Base-by-base conservation (phyloP, 2,113 vertebrate species). In the Baryphthengus martii region DNA sequence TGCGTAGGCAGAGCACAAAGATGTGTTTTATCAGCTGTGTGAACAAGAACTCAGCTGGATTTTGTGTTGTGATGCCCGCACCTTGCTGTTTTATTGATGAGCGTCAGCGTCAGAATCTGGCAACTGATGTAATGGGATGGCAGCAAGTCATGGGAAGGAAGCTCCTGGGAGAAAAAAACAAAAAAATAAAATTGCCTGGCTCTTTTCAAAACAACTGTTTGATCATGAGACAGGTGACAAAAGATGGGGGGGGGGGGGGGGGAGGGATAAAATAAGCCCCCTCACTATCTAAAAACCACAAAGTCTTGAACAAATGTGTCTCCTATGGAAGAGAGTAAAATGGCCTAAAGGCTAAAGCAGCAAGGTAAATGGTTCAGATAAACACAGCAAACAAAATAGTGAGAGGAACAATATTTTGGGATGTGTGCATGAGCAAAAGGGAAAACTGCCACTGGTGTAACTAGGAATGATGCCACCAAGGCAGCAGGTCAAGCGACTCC, bases 161-260 rank as follows among this genome's bases (percentile, higher is more conserved):
- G n/a, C 39, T 17, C 49, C 33, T 73, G 37, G 37, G 66, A 89
- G 55, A 49, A 85, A 49, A 85, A 94, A 90, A 44, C 56, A 53
- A 84, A 84, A 52, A 59, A 85, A 82, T 50, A 68, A 88, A 93
- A 79, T 62, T 23, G 17, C 33, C 14, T 68, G n/a, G 4, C 25
- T 93, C 58, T 72, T 94, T 58, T 87, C 66, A 92, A 93, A 95
- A 82, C 62, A 91, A 25, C 37, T 19, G n/a, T 75, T 82, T 93
- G 80, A 89, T 70, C 62, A 68, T 56, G 40, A 82, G 55, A 73
- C 81, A 72, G 58, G 56, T 75, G 84, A 79, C 40, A 75, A 82
- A 47, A 47, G 65, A 68, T 26, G 35, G 11, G 16, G 61, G 28
- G 35, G 11, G 16, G 61, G 28, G 35, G 11, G 16, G 61, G 28